A percentile compares a stretch with the other conserved stretches of the same genome.
These are phyloP conservation scores for Gallinago nigripennis DNA, from an alignment of 2,797 vertebrate genomes.

Conservation along the genomic window DNA sequence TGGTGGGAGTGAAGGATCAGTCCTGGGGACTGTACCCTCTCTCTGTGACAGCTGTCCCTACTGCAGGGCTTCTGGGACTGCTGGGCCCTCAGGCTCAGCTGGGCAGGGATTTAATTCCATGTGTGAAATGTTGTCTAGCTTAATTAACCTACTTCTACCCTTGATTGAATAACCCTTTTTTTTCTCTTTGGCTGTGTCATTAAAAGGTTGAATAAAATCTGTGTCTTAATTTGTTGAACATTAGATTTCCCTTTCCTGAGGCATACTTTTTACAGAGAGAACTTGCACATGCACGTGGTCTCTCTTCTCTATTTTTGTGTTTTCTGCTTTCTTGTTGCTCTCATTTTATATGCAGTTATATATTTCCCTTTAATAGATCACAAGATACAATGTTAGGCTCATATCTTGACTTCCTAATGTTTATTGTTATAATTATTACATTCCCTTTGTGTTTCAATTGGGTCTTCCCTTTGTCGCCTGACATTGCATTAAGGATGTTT, in stretches of 20 bases:
- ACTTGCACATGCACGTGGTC: rapidly evolving
- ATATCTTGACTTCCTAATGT: neutral
- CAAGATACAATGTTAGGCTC: neutral
- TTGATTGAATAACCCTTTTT: neutral
- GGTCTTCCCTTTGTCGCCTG: neutral
- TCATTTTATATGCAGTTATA: neutral
- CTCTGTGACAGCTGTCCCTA: neutral
- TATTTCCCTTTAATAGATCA: neutral
- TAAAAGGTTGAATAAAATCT: conserved; percentile 14
- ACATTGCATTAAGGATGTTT: neutral
- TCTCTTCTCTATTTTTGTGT: neutral
- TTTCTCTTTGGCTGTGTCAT: neutral
- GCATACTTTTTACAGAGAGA: neutral
- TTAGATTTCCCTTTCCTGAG: neutral
- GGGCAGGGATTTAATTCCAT: neutral
- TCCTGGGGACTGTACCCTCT: neutral
- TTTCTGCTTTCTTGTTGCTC: neutral
- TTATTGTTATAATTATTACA: neutral
- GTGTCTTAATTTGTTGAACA: neutral
- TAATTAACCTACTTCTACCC: conserved; percentile 20
- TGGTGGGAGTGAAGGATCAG: neutral
- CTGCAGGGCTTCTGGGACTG: neutral
- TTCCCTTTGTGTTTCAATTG: neutral
- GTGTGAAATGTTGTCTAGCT: neutral
- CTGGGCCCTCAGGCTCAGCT: neutral